These are phyloP conservation scores for Muscidifurax raptorellus DNA, from an alignment of 1,140 invertebrate species.

Conservation along the genomic window DNA sequence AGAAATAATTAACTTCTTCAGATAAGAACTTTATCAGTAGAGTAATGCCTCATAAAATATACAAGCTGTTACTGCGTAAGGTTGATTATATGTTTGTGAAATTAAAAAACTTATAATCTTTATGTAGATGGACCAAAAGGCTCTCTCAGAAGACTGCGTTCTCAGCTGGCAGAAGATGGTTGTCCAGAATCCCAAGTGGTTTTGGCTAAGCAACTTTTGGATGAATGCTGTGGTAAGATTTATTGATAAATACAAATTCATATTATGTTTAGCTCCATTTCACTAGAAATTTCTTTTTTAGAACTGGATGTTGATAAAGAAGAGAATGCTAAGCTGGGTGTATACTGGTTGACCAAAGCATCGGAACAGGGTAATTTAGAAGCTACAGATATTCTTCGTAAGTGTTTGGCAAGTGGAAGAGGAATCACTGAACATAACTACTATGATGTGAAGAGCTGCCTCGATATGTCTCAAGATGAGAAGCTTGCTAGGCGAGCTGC, in stretches of 20 bases:
- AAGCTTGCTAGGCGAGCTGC: constrained; percentile 90
- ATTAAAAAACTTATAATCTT: constrained; percentile 7
- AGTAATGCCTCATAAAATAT: constrained; percentile 3
- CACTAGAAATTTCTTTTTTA: constrained; percentile 58
- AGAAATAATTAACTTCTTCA: constrained; percentile 29
- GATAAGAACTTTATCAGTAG: constrained; percentile 35
- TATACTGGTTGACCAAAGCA: constrained; percentile 92
- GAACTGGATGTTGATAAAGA: constrained; percentile 77
- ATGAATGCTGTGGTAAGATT: constrained; percentile 81
- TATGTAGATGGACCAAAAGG: constrained; percentile 80
- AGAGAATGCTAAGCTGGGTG: constrained; percentile 82
- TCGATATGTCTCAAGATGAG: constrained; percentile 89
- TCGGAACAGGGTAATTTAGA: constrained; percentile 92
- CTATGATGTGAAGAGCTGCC: constrained; percentile 87
- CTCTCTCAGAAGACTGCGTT: constrained; percentile 81
- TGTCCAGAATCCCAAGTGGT: constrained; percentile 88
- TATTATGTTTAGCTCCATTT: constrained; percentile 69
- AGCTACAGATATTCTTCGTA: constrained; percentile 86
- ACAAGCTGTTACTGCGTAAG: neutral
- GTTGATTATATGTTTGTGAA: neutral
- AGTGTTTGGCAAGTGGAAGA: constrained; percentile 86
- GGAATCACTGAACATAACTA: constrained; percentile 89
- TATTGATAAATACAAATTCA: neutral
- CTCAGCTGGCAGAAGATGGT: constrained; percentile 86
- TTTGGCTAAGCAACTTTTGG: constrained; percentile 84